Evolutionary conservation across 2,888 invertebrate species (phyloP).

Genomic region (Mechanitis messenoides): DNA sequence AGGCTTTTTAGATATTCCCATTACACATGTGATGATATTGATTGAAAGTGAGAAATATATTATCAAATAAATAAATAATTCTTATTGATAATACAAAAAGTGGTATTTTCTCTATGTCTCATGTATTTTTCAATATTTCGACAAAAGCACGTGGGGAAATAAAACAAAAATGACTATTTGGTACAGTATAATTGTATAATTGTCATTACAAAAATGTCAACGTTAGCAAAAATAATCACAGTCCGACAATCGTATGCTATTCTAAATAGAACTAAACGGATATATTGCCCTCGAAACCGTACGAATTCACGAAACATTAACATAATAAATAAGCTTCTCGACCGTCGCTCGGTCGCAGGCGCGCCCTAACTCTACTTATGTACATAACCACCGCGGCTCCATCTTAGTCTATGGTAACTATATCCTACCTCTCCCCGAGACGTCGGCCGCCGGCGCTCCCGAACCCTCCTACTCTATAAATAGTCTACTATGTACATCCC

Average conservation of each 20-base stretch:
- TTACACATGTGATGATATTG: too few species aligned
- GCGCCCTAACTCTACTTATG: too few species aligned
- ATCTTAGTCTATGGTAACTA: slow-evolving; percentile 70
- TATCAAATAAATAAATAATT: too few species aligned
- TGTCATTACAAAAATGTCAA: slow-evolving; percentile 76
- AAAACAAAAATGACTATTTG: slow-evolving; percentile 44
- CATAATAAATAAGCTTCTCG: slow-evolving; percentile 4
- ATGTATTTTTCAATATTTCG: not conserved
- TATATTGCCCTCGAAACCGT: too few species aligned
- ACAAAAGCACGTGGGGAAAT: slow-evolving; percentile 1
- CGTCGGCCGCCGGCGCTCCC: slow-evolving; percentile 48
- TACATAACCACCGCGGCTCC: slow-evolving; percentile 57
- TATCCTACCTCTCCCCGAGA: slow-evolving; percentile 18
- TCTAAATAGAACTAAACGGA: slow-evolving; percentile 16
- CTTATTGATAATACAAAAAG: not conserved
- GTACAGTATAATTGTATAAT: slow-evolving; percentile 73
- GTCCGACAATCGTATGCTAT: slow-evolving; percentile 64
- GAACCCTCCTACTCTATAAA: slow-evolving; percentile 37
- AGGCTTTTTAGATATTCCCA: too few species aligned
- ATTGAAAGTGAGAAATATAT: too few species aligned
- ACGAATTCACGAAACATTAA: not conserved
- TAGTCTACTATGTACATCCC: slow-evolving; percentile 10
- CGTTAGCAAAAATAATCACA: slow-evolving; percentile 76
- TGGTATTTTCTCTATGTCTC: not conserved
- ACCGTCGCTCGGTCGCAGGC: too few species aligned